Percentiles rank a stretch among this genome's conserved stretches.
Evolutionary conservation across 2,113 vertebrate species (phyloP).

Genomic region (Cyrtonyx montezumae): DNA sequence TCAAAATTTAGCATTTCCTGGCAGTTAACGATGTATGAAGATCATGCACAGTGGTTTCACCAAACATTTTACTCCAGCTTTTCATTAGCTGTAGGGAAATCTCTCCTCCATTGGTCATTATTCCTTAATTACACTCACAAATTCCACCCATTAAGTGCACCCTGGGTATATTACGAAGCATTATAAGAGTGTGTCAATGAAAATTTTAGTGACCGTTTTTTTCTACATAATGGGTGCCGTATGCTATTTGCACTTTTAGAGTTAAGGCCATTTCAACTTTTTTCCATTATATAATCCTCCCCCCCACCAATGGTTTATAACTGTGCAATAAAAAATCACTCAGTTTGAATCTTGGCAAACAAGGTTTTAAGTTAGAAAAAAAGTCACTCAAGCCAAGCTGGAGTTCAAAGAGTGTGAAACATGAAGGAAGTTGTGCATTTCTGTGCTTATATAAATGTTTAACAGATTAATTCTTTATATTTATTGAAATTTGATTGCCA

Average conservation of each 20-base stretch:
- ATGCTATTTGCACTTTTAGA: constrained; percentile 34
- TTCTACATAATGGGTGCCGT: constrained; percentile 10
- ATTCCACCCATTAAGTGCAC: constrained; percentile 33
- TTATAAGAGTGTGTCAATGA: background rate
- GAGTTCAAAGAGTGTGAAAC: constrained; percentile 50
- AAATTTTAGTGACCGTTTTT: background rate
- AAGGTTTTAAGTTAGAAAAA: background rate
- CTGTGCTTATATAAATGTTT: constrained; percentile 19
- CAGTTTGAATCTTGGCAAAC: constrained; percentile 52
- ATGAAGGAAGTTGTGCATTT: background rate
- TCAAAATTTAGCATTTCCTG: background rate
- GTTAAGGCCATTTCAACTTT: constrained; percentile 44
- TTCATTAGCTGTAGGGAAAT: constrained; percentile 36
- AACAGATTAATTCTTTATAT: constrained; percentile 34
- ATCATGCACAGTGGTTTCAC: background rate
- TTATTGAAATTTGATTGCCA: constrained; percentile 2
- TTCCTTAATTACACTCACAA: background rate
- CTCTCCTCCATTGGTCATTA: background rate
- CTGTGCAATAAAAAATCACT: constrained; percentile 55
- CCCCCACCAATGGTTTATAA: constrained; percentile 16
- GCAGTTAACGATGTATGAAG: background rate
- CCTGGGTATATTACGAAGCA: constrained; percentile 28
- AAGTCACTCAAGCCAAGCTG: constrained; percentile 29
- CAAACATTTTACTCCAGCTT: background rate
- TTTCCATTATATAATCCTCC: constrained; percentile 66